Conservation (phyloP, 2,888 invertebrate species). For the Ormyrus labotus region DNA sequence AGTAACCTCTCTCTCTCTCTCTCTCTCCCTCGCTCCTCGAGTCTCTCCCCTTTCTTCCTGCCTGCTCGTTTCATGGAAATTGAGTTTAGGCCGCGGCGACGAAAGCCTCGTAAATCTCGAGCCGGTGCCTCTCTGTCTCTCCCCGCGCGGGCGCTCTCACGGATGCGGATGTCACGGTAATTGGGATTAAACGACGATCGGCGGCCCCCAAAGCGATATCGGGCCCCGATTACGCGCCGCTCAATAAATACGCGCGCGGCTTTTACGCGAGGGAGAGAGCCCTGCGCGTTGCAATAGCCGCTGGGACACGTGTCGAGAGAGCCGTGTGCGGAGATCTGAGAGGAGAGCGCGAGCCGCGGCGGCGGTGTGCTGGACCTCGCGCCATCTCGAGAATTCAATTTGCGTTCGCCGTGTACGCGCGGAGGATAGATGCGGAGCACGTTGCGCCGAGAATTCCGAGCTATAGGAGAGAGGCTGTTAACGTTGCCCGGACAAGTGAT, state of each 20-base stretch:
- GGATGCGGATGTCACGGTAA: conserved; percentile 61
- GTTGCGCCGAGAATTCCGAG: no score
- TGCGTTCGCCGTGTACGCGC: conserved; percentile 51
- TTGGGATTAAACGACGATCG: conserved; percentile 63
- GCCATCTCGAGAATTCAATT: conserved; percentile 68
- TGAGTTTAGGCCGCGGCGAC: conserved; percentile 41
- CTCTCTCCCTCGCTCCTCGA: neutral
- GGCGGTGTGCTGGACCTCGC: conserved; percentile 52
- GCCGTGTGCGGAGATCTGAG: neutral
- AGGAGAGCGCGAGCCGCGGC: neutral
- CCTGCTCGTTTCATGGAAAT: conserved; percentile 47
- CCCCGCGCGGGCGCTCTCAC: conserved; percentile 45
- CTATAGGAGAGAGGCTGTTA: no score
- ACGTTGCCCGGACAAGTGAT: no score
- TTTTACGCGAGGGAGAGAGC: neutral
- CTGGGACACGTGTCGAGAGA: conserved; percentile 21
- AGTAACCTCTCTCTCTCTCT: conserved; percentile 35
- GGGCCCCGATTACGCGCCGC: conserved; percentile 29
- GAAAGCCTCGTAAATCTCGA: conserved; percentile 52
- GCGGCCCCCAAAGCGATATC: conserved; percentile 41
- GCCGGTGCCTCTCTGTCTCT: neutral
- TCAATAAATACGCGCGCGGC: conserved; percentile 45
- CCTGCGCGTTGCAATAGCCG: neutral
- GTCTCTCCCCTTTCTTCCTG: conserved; percentile 1
- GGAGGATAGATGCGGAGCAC: no score